These are phyloP conservation scores for Actinia equina DNA, from an alignment of 64 coral and sea anemone species.

Conservation along the genomic window DNA sequence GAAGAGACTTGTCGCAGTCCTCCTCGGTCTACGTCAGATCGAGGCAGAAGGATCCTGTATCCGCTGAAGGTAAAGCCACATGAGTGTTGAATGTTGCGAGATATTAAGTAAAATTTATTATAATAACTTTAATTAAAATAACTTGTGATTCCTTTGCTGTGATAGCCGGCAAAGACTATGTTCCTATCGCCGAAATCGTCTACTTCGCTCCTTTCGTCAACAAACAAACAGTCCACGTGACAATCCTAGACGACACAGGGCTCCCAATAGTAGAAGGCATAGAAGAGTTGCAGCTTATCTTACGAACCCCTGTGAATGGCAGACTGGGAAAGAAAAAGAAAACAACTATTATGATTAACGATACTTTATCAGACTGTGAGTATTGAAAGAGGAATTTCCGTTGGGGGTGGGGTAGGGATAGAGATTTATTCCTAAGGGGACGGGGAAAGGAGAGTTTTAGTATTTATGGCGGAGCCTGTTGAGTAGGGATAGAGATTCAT, in stretches of 20 bases:
- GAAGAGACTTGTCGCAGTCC: constrained; percentile 76
- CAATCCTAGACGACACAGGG: constrained; percentile 80
- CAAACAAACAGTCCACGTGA: constrained; percentile 52
- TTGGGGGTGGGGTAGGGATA: too few relatives aligned
- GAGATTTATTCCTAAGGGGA: too few relatives aligned
- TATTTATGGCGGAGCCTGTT: too few relatives aligned
- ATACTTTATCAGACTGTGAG: constrained; percentile 86
- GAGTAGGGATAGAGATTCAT: too few relatives aligned
- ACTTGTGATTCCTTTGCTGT: not conserved
- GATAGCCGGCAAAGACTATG: constrained; percentile 78
- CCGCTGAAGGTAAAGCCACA: constrained; percentile 61
- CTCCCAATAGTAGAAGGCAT: constrained; percentile 69
- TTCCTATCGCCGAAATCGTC: constrained; percentile 70
- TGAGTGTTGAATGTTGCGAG: not conserved
- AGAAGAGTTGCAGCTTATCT: constrained; percentile 70
- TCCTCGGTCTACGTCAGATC: constrained; percentile 81
- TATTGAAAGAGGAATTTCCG: constrained; percentile 9
- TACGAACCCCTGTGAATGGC: constrained; percentile 77
- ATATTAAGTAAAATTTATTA: not conserved
- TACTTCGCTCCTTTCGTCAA: constrained; percentile 64
- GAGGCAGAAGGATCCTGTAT: constrained; percentile 74
- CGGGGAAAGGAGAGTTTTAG: too few relatives aligned
- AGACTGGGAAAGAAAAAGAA: constrained; percentile 49
- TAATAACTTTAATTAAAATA: too few relatives aligned
- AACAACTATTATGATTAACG: constrained; percentile 62